Evolutionary conservation across 2,113 vertebrate species (phyloP).

Genomic region (Balaenoptera acutorostrata): DNA sequence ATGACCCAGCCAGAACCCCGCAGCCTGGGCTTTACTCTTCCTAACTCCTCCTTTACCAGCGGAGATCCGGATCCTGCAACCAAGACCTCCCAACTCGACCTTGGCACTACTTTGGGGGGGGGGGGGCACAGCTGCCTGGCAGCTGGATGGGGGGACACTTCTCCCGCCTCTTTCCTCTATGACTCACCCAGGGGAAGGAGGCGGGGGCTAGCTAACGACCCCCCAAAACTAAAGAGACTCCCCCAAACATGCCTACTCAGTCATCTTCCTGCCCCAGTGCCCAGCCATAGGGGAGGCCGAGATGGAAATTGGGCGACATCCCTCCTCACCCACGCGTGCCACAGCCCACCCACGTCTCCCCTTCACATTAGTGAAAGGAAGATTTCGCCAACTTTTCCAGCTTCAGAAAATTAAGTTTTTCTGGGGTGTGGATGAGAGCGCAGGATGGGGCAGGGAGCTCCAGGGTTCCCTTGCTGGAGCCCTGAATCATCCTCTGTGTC

Average conservation of each 20-base stretch:
- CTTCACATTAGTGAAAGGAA: neutral
- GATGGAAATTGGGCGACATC: neutral
- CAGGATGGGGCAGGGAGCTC: neutral
- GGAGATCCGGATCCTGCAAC: constrained; percentile 31
- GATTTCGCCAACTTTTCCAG: constrained; percentile 31
- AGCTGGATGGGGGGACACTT: constrained; percentile 79
- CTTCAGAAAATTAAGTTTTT: neutral
- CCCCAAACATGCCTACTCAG: constrained; percentile 3
- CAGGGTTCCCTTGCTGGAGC: neutral
- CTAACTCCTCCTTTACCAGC: constrained; percentile 63
- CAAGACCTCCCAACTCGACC: constrained; percentile 73
- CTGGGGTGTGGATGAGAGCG: neutral
- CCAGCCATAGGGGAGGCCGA: neutral
- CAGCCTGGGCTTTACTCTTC: constrained; percentile 19
- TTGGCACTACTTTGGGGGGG: constrained; percentile 46
- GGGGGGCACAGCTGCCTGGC: constrained; percentile 85
- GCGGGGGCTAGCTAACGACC: neutral
- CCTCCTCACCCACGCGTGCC: constrained; percentile 29
- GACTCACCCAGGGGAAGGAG: constrained; percentile 61
- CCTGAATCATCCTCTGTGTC: constrained; percentile 2
- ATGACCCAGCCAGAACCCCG: constrained; percentile 72
- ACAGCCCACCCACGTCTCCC: constrained; percentile 39
- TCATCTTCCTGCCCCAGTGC: neutral
- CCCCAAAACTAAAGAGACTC: constrained; percentile 9
- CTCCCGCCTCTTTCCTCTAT: constrained; percentile 52